Evolutionary conservation across 2,888 invertebrate species (phyloP), one percentile per base, ranked within the genome.

Genomic region (Eustalomyia histrio): DNA sequence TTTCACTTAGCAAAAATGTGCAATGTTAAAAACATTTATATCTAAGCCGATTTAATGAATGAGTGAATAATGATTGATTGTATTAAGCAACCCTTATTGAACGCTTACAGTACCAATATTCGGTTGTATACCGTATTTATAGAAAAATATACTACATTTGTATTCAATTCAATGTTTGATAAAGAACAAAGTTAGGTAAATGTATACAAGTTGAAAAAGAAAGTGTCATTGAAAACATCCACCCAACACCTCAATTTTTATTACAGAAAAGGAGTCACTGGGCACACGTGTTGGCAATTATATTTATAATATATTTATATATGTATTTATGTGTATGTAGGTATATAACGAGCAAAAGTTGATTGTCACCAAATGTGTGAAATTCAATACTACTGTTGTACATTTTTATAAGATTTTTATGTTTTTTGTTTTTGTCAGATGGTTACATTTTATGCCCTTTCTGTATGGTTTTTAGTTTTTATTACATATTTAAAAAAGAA

Each of bases 11-110:
- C 63, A 69, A 69, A 76, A 78, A 78, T 58, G 72, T 78, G 65
- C 65, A 71, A 71, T 10, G 39, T 43, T 64, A 76, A 68, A 57
- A 78, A 71, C 17, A 72, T 67, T 78, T 78, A 61, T 53, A 61
- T 61, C 72, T 72, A 78, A 78, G 72, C 78, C 78, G 78, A 72
- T 78, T 78, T 67, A 78, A 78, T 55, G 78, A 72, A 65, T 65
- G 76, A 72, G 58, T 64, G 76, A 71, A 60, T n/a, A n/a, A n/a
- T 78, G 78, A 78, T 67, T 67, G 33, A 33, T 55, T 61, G 43
- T 43, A 57, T 65, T 64, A 50, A 72, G 61, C 72, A 72, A 29
- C 57, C 29, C 78, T 67, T 72, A 72, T 35, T 16, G 33, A 50
- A 71, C 21, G n/a, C 50, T 47, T 50, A 60, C 21, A 67, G n/a